Percentiles rank a stretch among this genome's conserved stretches.
These are phyloP conservation scores for Scolanthus callimorphus DNA, from an alignment of 92 coral and sea anemone species.

Conservation along the genomic window DNA sequence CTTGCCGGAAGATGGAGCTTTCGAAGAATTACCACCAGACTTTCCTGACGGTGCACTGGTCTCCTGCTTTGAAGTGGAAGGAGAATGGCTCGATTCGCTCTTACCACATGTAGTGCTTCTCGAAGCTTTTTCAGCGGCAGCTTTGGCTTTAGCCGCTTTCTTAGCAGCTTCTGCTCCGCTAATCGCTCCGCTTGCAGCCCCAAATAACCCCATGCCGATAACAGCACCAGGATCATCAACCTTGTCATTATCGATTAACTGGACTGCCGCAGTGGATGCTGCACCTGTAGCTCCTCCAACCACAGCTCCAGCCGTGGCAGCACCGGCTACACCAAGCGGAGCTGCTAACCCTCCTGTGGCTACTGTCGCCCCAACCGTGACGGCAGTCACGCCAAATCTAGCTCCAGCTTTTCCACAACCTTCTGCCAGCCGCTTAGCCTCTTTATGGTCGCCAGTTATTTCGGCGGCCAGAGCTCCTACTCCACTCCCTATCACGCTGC, in stretches of 20 bases:
- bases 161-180: conserved; percentile 10
- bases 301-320: conserved; percentile 12
- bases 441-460: conserved; percentile 6
- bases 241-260: conserved; percentile 14
- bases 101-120: too few species aligned
- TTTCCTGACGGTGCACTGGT: too few species aligned
- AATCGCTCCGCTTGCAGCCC: conserved; percentile 1
- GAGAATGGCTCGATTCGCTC: too few species aligned
- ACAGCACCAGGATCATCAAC: conserved; percentile 22
- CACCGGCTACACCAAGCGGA: conserved; percentile 14
- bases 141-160: conserved; percentile 10
- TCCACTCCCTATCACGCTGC: conserved; percentile 27
- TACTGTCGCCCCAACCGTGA: background rate
- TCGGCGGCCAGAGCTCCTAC: conserved; percentile 1
- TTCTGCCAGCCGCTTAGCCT: conserved; percentile 2
- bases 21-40: too few species aligned
- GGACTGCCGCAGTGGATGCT: conserved; percentile 11
- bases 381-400: conserved; percentile 21
- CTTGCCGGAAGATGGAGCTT: too few species aligned
- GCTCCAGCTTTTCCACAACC: conserved; percentile 3
- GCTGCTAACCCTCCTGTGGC: conserved; percentile 26
- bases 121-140: too few species aligned
- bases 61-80: too few species aligned
- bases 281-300: conserved; percentile 18
- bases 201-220: conserved; percentile 17